Evolutionary conservation across 2,797 vertebrate species (phyloP).

Genomic region (Molossus alvarezi): DNA sequence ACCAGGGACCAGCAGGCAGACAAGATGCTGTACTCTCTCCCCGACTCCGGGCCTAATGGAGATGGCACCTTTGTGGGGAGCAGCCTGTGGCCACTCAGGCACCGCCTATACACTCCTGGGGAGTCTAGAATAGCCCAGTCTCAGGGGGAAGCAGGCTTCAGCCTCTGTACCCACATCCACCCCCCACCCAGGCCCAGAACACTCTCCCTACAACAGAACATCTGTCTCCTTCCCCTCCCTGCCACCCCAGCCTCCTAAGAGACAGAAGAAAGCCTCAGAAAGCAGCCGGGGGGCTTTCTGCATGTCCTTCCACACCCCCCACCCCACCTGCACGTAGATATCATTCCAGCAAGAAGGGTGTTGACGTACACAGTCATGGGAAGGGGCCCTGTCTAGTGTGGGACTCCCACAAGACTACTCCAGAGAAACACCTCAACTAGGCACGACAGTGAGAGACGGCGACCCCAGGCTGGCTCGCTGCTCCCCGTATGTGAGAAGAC

Average conservation of each 20-base stretch:
- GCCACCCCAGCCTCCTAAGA: neutral
- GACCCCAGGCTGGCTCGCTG: neutral
- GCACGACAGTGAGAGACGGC: neutral
- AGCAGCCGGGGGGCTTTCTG: fast-evolving
- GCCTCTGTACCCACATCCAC: neutral
- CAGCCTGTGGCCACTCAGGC: fast-evolving
- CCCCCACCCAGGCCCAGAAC: neutral
- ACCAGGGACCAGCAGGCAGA: neutral
- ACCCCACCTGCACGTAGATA: neutral
- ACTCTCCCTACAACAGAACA: neutral
- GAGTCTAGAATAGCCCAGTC: neutral
- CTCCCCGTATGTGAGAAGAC: neutral
- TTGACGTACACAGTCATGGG: neutral
- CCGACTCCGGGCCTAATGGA: neutral
- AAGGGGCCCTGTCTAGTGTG: neutral
- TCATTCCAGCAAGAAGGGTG: neutral
- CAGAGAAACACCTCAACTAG: neutral
- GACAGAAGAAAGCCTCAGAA: neutral
- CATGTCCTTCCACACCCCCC: too few species aligned
- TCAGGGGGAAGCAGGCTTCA: neutral
- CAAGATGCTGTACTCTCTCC: neutral
- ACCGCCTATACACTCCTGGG: neutral
- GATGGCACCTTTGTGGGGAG: neutral
- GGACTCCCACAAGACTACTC: neutral
- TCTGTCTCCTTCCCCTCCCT: neutral